Percentiles rank a stretch among this genome's conserved stretches.
Evolutionary conservation across 2,888 invertebrate species (phyloP).

Genomic region (Rosalia funebris): DNA sequence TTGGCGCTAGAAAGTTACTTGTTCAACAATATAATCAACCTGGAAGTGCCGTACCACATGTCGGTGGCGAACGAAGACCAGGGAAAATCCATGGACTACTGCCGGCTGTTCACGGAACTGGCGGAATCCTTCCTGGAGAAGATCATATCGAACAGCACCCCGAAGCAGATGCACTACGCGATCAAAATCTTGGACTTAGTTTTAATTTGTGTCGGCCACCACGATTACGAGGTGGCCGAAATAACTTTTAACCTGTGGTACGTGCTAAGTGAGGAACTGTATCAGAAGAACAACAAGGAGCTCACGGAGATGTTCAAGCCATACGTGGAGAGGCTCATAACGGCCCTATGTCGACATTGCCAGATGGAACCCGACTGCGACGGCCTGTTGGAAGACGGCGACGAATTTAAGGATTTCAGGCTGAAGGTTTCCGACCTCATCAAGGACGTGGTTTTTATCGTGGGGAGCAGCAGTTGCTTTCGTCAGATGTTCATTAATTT

Average conservation of each 20-base stretch:
- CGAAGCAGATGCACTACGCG: slow-evolving; percentile 75
- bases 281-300: slow-evolving; percentile 84
- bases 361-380: slow-evolving; percentile 96
- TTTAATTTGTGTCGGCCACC: slow-evolving; percentile 92
- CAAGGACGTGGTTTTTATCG: slow-evolving; percentile 96
- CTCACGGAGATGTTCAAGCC: slow-evolving; percentile 88
- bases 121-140: slow-evolving; percentile 90
- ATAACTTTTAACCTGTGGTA: slow-evolving; percentile 99
- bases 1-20: slow-evolving; percentile 81
- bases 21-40: slow-evolving; percentile 81
- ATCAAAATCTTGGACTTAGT: slow-evolving; percentile 88
- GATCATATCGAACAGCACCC: slow-evolving; percentile 74
- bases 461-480: slow-evolving; percentile 92
- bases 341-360: slow-evolving; percentile 88
- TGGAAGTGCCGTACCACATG: slow-evolving; percentile 88
- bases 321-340: slow-evolving; percentile 89
- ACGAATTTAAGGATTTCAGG: slow-evolving; percentile 87
- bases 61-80: slow-evolving; percentile 94
- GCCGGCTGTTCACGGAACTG: slow-evolving; percentile 93
- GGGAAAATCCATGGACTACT: slow-evolving; percentile 93
- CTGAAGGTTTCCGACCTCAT: slow-evolving; percentile 90
- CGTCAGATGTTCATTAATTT: slow-evolving; percentile 88
- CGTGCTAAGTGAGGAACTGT: slow-evolving; percentile 91
- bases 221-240: slow-evolving; percentile 89
- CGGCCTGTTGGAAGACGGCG: slow-evolving; percentile 83